These are phyloP conservation scores for Drosophila maculinotata DNA, from an alignment of 2,888 invertebrate species.

Conservation along the genomic window DNA sequence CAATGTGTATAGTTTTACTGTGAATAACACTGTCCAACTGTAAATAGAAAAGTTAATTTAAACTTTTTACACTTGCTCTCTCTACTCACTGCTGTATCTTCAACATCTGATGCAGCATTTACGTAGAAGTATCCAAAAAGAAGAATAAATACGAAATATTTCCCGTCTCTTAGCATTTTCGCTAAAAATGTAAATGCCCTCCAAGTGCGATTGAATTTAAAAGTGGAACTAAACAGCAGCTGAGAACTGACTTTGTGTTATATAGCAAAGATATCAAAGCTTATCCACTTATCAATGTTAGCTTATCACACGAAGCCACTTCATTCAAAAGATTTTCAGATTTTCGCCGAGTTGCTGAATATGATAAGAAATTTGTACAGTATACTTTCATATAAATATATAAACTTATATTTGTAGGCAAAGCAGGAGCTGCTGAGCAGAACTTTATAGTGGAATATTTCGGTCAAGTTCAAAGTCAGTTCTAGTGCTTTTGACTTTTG, in stretches of 20 bases:
- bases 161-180: conserved; percentile 8
- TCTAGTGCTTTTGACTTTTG: not conserved
- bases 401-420: too few relatives aligned
- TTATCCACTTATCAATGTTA: conserved; percentile 42
- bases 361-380: conserved; percentile 9
- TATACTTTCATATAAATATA: not conserved
- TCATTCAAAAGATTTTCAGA: conserved; percentile 9
- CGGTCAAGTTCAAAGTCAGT: conserved; percentile 8
- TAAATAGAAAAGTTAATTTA: conserved; percentile 5
- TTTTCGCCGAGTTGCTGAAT: not conserved
- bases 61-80: not conserved
- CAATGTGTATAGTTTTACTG: conserved; percentile 37
- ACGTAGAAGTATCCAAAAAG: not conserved
- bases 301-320: conserved; percentile 38
- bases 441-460: not conserved
- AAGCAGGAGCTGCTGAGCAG: not conserved
- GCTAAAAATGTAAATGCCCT: not conserved
- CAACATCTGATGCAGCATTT: not conserved
- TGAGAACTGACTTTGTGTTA: conserved; percentile 4
- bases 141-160: conserved; percentile 17
- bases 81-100: conserved; percentile 19
- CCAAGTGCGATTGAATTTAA: conserved; percentile 19
- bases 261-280: conserved; percentile 5
- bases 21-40: conserved; percentile 25
- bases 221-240: conserved; percentile 42